Base-by-base conservation (phyloP, 2,888 invertebrate genomes). In the Maniola hyperantus region DNA sequence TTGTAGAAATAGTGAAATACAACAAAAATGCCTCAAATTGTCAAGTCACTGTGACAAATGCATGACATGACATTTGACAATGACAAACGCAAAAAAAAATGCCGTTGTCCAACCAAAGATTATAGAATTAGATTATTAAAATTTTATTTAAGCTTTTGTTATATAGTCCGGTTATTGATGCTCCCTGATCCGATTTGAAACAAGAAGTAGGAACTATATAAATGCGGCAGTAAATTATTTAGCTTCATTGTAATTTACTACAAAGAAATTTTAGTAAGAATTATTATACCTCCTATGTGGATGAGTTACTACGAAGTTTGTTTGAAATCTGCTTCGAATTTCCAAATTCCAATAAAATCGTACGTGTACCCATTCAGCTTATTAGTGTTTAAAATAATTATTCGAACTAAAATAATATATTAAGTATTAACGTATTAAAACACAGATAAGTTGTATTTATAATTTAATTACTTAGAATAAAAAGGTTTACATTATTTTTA, bases 1-100 rank as follows among this genome's bases (percentile, higher is more conserved):
- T 51, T 13, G 13, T 39, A 8, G n/a, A 39, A 63, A 55, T 42
- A 11, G 13, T n/a, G 34, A n/a, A 46, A 2, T 11, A 42, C 36
- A 36, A 34, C 20, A 20, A 51, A 20, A 51, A 11, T 26, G 50
- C 11, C 26, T 46, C 63, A 55, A 66, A 46, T 44, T 68, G 66
- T 66, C 68, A 68, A 66, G 62, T 42, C 58, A 58, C 11, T 58
- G 46, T 50, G 18, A 50, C 10, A 18, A 48, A 50, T n/a, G n/a
- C n/a, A n/a, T n/a, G n/a, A n/a, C n/a, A n/a, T n/a, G n/a, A n/a
- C n/a, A n/a, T n/a, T n/a, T n/a, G n/a, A n/a, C n/a, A n/a, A n/a
- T 48, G 15, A 15, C 26, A 26, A 26, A 4, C 4, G 26, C 26
- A 26, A 26, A 26, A 26, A 2, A 18, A 54, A 13, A 13, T 33